These are phyloP conservation scores for Cosmopolites sordidus DNA, from an alignment of 2,888 invertebrate genomes.

Conservation along the genomic window DNA sequence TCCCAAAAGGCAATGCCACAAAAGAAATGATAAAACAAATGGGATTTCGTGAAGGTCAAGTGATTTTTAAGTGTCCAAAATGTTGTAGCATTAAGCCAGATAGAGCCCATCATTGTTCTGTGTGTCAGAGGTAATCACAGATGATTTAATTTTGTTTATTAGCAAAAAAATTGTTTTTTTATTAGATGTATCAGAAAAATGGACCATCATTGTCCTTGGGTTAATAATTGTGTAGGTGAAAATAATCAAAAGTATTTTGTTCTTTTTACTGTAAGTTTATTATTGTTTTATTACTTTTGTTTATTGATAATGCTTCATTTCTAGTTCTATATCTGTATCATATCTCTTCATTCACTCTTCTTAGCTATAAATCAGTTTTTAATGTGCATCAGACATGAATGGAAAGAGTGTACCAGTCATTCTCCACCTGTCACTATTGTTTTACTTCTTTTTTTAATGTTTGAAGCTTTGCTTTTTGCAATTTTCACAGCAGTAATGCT, in stretches of 20 bases:
- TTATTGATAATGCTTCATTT: slow-evolving; percentile 51
- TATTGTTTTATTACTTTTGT: slow-evolving; percentile 39
- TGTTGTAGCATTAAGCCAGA: slow-evolving; percentile 96
- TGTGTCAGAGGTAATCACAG: slow-evolving; percentile 71
- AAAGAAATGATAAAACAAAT: slow-evolving; percentile 93
- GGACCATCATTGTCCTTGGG: slow-evolving; percentile 94
- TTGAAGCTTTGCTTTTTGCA: slow-evolving; percentile 93
- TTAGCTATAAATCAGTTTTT: slow-evolving; percentile 91
- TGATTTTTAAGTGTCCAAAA: slow-evolving; percentile 93
- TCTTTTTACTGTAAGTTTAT: slow-evolving; percentile 81
- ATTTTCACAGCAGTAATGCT: slow-evolving; percentile 98
- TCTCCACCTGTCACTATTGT: slow-evolving; percentile 96
- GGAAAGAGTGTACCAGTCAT: slow-evolving; percentile 90
- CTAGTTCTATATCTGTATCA: slow-evolving; percentile 96
- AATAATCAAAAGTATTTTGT: slow-evolving; percentile 99
- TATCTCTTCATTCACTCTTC: slow-evolving; percentile 90
- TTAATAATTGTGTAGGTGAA: slow-evolving; percentile 99
- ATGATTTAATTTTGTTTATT: slow-evolving; percentile 2
- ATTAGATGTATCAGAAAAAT: slow-evolving; percentile 75
- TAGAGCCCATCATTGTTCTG: slow-evolving; percentile 93
- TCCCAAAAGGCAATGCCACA: slow-evolving; percentile 91
- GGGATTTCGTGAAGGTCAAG: slow-evolving; percentile 87
- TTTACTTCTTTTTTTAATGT: slow-evolving; percentile 82
- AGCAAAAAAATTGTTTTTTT: slow-evolving; percentile 3
- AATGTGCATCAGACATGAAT: slow-evolving; percentile 87